Base-by-base conservation (phyloP, 2,797 vertebrate genomes). In the Enteromius anoplus region DNA sequence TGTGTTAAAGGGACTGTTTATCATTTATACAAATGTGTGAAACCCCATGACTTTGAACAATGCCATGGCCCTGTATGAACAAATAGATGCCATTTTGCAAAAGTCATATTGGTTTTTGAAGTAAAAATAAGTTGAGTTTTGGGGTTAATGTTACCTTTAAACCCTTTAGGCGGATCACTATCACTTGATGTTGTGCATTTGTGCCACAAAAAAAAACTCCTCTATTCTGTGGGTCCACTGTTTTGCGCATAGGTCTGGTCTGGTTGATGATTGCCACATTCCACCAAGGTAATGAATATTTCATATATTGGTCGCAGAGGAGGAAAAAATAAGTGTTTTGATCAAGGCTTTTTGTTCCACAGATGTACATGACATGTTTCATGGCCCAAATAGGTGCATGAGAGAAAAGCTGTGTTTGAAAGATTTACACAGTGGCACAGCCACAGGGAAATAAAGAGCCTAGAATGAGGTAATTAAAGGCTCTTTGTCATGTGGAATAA, bases 391-490 rank as follows among this genome's bases (percentile, higher is more conserved):
- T n/a, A 32, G 60, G 37, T 79, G 73, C 83, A 68, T n/a, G n/a
- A 76, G 70, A 80, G 81, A 73, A 75, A 73, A 70, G 70, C 85
- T 84, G 75, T 77, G 60, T 84, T 66, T 81, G 84, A 88, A 78
- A 73, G 79, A 84, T 69, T 84, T 80, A 83, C 53, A 78, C 77
- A 80, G 81, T 86, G 84, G 62, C 75, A 82, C 73, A 66, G 77
- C 47, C 60, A 32, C 37, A 21, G 86, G 71, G 65, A 85, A 83
- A 87, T 81, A 86, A 82, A 83, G 84, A 87, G 77, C 83, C 78
- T 62, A 83, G 85, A 87, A 87, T 88, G 68, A 87, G 82, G 86
- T 88, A 87, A 88, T 88, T 88, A 88, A 83, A 86, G 84, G 86
- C 84, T 87, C 80, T 87, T 86, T 86, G 87, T 87, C 76, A 83